These are phyloP conservation scores for Azemiops feae DNA, from an alignment of 2,113 vertebrate genomes.

Conservation along the genomic window DNA sequence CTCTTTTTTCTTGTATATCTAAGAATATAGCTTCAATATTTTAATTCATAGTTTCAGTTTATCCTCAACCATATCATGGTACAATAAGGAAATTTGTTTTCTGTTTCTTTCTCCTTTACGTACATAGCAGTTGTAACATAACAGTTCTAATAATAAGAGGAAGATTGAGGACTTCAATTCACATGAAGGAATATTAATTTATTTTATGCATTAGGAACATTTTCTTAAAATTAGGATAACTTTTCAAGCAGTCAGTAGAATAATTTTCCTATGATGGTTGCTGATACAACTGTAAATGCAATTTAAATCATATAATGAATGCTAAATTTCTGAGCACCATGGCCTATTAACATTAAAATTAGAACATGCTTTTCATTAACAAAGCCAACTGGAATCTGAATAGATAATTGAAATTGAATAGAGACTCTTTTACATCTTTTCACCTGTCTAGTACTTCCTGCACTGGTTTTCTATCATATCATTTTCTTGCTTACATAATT, in stretches of 20 bases:
- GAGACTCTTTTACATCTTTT: neutral
- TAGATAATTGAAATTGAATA: neutral
- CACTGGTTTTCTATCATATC: neutral
- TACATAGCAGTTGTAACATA: slow-evolving; percentile 10
- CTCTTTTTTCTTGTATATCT: neutral
- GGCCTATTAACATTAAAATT: neutral
- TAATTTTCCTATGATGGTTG: neutral
- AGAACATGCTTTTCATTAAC: neutral
- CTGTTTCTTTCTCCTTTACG: neutral
- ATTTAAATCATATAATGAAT: neutral
- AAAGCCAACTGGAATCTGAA: neutral
- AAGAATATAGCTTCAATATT: neutral
- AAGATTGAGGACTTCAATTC: neutral
- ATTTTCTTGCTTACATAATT: neutral
- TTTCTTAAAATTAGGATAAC: neutral
- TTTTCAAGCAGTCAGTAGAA: neutral
- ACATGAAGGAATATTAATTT: neutral
- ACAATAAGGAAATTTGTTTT: neutral
- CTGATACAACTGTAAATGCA: neutral
- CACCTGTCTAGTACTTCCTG: neutral
- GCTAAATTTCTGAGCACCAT: neutral
- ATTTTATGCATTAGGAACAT: neutral
- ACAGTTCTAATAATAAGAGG: neutral
- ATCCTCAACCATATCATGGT: neutral
- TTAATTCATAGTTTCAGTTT: neutral